phyloP scores from a whole-genome alignment of 2,888 invertebrate species.

The Euzophera pinguis region DNA sequence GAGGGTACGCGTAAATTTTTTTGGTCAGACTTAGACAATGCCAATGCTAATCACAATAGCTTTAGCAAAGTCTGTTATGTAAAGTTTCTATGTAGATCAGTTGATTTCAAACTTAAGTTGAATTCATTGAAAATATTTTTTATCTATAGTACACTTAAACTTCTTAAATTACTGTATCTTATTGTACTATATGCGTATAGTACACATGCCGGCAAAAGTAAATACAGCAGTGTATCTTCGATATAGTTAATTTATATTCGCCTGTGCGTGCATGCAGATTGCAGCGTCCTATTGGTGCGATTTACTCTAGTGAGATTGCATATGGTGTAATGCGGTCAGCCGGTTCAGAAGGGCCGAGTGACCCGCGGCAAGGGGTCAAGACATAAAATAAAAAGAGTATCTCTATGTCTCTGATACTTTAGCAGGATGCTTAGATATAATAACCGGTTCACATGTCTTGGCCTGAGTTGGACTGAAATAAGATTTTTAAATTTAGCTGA shows the following conservation, averaged over 20 bases:
- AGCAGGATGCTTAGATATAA: too few species aligned
- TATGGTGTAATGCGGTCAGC: slow-evolving; percentile 42
- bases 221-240: background rate
- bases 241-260: background rate
- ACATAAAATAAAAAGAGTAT: background rate
- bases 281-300: slow-evolving; percentile 14
- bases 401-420: too few species aligned
- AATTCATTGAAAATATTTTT: too few species aligned
- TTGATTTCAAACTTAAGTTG: too few species aligned
- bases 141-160: too few species aligned
- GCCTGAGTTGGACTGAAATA: too few species aligned
- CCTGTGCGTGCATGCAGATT: too few species aligned
- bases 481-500: too few species aligned
- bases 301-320: slow-evolving; percentile 32
- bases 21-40: slow-evolving; percentile 30
- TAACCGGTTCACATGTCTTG: too few species aligned
- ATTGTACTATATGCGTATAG: too few species aligned
- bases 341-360: slow-evolving; percentile 37
- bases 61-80: too few species aligned
- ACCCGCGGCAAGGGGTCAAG: slow-evolving; percentile 50
- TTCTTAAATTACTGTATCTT: too few species aligned
- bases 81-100: background rate
- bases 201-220: background rate
- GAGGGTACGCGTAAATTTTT: slow-evolving; percentile 62
- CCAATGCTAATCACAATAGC: slow-evolving; percentile 23